These are phyloP conservation scores for Eupithecia exiguata DNA, from an alignment of 2,888 invertebrate species.

Conservation along the genomic window DNA sequence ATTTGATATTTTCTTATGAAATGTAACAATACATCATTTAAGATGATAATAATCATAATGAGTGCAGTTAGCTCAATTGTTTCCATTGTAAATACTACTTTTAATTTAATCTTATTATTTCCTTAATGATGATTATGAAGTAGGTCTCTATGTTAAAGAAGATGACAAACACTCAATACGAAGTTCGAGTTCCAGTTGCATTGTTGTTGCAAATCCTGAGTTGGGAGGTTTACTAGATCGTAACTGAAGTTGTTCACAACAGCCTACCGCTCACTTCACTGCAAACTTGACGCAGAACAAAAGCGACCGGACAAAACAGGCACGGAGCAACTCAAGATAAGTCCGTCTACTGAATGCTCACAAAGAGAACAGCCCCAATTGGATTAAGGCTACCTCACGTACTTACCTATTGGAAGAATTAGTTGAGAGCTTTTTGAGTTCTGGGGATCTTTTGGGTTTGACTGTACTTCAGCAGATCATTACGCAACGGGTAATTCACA, in stretches of 20 bases:
- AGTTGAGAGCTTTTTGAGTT: conserved; percentile 11
- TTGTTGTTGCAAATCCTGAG: too few relatives aligned
- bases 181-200: background rate
- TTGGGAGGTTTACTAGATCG: background rate
- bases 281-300: conserved; percentile 18
- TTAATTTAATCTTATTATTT: too few relatives aligned
- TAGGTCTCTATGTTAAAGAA: too few relatives aligned
- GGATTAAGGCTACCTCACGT: conserved; percentile 33
- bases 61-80: too few relatives aligned
- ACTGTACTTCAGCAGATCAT: background rate
- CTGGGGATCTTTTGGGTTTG: background rate
- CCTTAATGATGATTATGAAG: too few relatives aligned
- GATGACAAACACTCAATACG: background rate
- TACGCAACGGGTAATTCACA: background rate
- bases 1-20: too few relatives aligned
- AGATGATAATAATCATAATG: too few relatives aligned
- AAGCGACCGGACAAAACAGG: conserved; percentile 31
- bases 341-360: conserved; percentile 26
- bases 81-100: too few relatives aligned
- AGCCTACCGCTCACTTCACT: conserved; percentile 9
- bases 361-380: conserved; percentile 35
- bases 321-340: conserved; percentile 32
- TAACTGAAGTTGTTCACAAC: background rate
- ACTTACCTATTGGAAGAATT: conserved; percentile 32
- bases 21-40: too few relatives aligned